Conservation (phyloP, 1,140 invertebrate species). For the Rhagoletis pomonella region DNA sequence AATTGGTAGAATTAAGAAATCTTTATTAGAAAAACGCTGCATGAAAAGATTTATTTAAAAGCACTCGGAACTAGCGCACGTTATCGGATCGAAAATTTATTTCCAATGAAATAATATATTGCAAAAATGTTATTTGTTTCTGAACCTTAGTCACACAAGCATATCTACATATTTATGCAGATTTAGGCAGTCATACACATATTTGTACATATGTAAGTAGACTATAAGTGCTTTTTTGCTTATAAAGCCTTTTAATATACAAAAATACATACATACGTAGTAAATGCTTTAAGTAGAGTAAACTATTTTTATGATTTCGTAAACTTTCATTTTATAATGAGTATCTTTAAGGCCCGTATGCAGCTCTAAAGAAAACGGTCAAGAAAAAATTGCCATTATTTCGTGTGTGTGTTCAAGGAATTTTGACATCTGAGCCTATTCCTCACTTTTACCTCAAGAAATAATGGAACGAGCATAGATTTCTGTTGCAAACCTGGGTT, state of each 20-base stretch:
- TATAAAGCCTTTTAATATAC: no score
- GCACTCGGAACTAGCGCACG: no score
- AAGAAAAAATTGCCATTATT: no score
- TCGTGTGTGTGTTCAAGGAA: no score
- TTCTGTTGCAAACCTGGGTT: no score
- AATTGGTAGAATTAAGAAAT: no score
- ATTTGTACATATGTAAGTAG: neutral
- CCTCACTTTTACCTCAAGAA: no score
- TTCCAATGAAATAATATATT: neutral
- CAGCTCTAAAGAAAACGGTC: no score
- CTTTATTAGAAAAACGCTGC: no score
- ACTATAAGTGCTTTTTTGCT: neutral
- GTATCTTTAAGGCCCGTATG: neutral
- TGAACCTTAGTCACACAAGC: neutral
- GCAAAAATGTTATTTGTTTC: neutral
- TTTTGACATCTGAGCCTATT: no score
- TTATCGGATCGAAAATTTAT: neutral
- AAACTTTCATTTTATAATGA: slow-evolving; percentile 14
- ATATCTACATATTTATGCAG: neutral
- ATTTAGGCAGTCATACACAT: neutral
- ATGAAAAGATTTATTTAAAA: no score
- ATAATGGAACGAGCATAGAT: no score
- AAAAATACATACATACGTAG: neutral
- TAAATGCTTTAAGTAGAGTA: neutral
- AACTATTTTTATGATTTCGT: slow-evolving; percentile 24